Base-by-base conservation (phyloP, 2,797 vertebrate species). In the Discoglossus pictus region DNA sequence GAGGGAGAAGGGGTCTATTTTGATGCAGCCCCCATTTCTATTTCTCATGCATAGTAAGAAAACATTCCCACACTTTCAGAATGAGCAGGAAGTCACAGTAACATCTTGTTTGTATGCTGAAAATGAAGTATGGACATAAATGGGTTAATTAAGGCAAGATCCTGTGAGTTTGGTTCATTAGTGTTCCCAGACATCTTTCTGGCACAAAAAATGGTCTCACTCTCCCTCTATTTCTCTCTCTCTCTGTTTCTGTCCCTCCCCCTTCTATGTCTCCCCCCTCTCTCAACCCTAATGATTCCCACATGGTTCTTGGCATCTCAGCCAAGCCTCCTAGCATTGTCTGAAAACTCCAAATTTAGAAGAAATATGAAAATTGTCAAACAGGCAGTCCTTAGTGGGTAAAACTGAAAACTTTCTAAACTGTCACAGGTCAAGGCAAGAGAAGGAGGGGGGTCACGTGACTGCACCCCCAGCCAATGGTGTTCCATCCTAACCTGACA, bases 341-440 rank as follows among this genome's bases (percentile, higher is more conserved):
- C 89, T 93, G 89, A 94, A 92, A 94, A 92, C 90, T 93, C 93
- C 93, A 94, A 94, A 93, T 94, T 94, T 94, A 93, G 93, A 94
- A 94, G 93, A 94, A 94, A 93, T 93, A 94, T 94, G 93, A 94
- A 94, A 94, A 93, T 92, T 90, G 89, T 93, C 90, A 92, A 92
- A 88, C 86, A 80, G 87, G 86, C 89, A 88, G 92, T 93, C 91
- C 91, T 92, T 91, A 90, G 89, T 88, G 89, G 89, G 89, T 91
- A 92, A 90, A 90, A 88, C 84, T 83, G 85, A 85, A 85, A 84
- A 72, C 62, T 66, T 40, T 78, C 74, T 81, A 80, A 72, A 78
- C 76, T 64, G 84, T 79, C 77, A 84, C 85, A 80, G 92, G 91
- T 90, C 91, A 90, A 77, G 65, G 78, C 83, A 71, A 65, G 54